These are phyloP conservation scores for Hemistola chrysoprasaria DNA, from an alignment of 2,888 invertebrate species.

Conservation along the genomic window DNA sequence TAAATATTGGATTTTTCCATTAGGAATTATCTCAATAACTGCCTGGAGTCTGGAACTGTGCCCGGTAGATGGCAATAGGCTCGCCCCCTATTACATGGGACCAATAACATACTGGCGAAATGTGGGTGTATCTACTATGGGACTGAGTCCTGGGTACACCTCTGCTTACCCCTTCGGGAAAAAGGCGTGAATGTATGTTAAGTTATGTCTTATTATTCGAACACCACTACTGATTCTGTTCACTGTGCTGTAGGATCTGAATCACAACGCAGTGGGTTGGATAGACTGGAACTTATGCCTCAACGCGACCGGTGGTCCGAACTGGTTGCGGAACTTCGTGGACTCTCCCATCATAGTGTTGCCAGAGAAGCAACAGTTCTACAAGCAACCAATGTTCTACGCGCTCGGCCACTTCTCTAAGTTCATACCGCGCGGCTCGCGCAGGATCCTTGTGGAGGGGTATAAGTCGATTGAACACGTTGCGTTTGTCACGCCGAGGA, in stretches of 20 bases:
- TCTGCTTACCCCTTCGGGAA: too few relatives aligned
- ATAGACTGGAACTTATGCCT: constrained; percentile 95
- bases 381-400: constrained; percentile 96
- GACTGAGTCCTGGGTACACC: too few relatives aligned
- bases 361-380: constrained; percentile 84
- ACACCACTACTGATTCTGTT: too few relatives aligned
- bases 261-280: constrained; percentile 91
- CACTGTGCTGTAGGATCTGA: constrained; percentile 89
- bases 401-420: constrained; percentile 91
- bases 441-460: constrained; percentile 39
- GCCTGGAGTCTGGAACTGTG: too few relatives aligned
- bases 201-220: too few relatives aligned
- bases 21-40: too few relatives aligned
- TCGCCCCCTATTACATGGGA: too few relatives aligned
- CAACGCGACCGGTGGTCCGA: constrained; percentile 89
- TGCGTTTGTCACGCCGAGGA: constrained; percentile 52
- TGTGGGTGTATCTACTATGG: too few relatives aligned
- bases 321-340: constrained; percentile 88
- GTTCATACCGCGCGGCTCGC: constrained; percentile 85
- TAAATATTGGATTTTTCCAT: too few relatives aligned
- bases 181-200: too few relatives aligned
- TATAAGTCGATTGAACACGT: constrained; percentile 37
- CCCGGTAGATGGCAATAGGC: too few relatives aligned
- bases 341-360: constrained; percentile 87
- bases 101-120: too few relatives aligned